phyloP scores from a whole-genome alignment of 2,888 invertebrate species.

The Plutella xylostella region DNA sequence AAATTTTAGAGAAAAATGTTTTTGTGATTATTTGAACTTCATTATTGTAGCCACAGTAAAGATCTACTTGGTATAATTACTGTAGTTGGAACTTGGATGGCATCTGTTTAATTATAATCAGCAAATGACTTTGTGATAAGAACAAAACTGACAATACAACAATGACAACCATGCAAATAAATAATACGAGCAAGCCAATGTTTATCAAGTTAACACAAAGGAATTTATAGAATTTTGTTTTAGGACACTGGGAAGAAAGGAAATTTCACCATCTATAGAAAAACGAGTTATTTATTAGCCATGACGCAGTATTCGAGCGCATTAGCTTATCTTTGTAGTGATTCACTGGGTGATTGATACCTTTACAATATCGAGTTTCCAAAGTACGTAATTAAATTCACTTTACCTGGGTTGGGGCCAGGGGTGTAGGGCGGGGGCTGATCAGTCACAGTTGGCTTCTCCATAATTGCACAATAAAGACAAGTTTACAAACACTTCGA shows the following conservation, averaged over 20 bases:
- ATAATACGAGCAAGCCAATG: no score
- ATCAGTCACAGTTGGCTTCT: constrained; percentile 46
- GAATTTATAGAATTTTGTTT: no score
- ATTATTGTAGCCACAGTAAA: background rate
- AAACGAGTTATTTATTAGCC: no score
- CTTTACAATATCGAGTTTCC: constrained; percentile 20
- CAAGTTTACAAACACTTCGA: constrained; percentile 1
- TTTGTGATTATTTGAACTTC: no score
- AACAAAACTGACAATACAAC: background rate
- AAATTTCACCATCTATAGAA: no score
- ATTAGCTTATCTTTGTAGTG: constrained; percentile 37
- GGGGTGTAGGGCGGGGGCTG: constrained; percentile 69
- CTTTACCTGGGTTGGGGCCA: constrained; percentile 40
- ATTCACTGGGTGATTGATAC: constrained; percentile 31
- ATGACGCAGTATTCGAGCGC: constrained; percentile 24
- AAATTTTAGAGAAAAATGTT: no score
- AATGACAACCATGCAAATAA: no score
- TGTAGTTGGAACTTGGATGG: no score
- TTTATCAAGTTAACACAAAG: no score
- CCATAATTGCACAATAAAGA: constrained; percentile 32
- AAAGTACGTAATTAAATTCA: no score
- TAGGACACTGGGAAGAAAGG: no score
- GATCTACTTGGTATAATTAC: background rate
- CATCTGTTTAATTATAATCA: background rate
- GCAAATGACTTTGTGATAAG: background rate